These are phyloP conservation scores for Corythornis cristatus DNA, from an alignment of 2,113 vertebrate species.

Conservation along the genomic window DNA sequence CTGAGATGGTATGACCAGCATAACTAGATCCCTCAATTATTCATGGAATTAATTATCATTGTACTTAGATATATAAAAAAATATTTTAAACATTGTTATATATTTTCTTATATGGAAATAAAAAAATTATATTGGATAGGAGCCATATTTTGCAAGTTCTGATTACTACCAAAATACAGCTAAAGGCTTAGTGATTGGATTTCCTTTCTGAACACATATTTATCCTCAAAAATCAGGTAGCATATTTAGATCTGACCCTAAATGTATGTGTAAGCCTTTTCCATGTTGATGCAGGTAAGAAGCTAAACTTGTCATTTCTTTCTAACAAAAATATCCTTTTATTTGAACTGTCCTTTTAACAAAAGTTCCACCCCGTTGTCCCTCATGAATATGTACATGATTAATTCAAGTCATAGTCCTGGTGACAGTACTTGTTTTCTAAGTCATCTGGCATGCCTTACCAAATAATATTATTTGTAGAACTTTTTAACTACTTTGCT, in stretches of 20 bases:
- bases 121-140: rapidly evolving
- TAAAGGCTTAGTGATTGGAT: background rate
- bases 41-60: background rate
- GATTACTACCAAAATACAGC: background rate
- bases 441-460: background rate
- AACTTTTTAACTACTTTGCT: background rate
- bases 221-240: background rate
- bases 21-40: background rate
- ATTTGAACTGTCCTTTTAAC: background rate
- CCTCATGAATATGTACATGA: background rate
- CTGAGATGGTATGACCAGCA: background rate
- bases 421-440: background rate
- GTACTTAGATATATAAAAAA: background rate
- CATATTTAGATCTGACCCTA: background rate
- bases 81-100: background rate
- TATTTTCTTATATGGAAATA: background rate
- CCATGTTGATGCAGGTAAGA: background rate
- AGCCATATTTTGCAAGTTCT: background rate
- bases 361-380: background rate
- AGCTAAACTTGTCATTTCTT: background rate
- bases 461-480: background rate
- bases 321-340: background rate
- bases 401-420: background rate
- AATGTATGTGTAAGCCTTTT: background rate
- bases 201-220: background rate